phyloP scores from a whole-genome alignment of 2,888 invertebrate genomes.

The Yponomeuta sedellus region DNA sequence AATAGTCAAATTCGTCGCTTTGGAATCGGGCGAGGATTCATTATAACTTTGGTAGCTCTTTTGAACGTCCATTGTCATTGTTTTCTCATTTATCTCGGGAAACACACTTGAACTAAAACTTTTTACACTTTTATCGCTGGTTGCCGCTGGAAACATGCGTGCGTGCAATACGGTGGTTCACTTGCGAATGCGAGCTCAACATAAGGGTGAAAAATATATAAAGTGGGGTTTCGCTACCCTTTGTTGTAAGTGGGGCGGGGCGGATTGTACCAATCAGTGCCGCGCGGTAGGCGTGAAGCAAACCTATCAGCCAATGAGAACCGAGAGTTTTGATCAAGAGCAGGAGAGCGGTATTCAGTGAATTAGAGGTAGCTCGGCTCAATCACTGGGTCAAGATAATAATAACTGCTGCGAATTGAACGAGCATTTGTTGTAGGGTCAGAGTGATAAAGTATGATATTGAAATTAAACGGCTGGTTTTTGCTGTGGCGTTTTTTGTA shows the following conservation, averaged over 20 bases:
- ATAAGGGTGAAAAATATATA: conserved; percentile 75
- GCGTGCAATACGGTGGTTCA: conserved; percentile 58
- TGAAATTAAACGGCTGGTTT: conserved; percentile 34
- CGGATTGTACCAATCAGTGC: conserved; percentile 51
- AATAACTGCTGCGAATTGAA: conserved; percentile 74
- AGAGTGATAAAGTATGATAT: conserved; percentile 61
- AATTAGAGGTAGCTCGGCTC: conserved; percentile 35
- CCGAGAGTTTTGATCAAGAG: conserved; percentile 48
- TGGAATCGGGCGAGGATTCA: conserved; percentile 66
- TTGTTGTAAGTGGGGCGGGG: conserved; percentile 60
- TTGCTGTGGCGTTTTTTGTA: not conserved
- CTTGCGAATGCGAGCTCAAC: conserved; percentile 65
- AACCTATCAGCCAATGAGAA: conserved; percentile 52
- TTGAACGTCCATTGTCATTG: conserved; percentile 84
- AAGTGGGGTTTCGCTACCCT: conserved; percentile 70
- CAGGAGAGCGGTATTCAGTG: conserved; percentile 31
- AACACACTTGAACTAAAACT: conserved; percentile 57
- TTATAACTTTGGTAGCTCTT: conserved; percentile 70
- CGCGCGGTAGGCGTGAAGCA: conserved; percentile 57
- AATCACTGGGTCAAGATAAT: conserved; percentile 75
- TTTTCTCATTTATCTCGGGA: conserved; percentile 56
- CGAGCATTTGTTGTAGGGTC: conserved; percentile 73
- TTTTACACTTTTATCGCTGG: conserved; percentile 68
- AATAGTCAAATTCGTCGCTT: conserved; percentile 60
- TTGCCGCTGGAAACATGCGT: conserved; percentile 48